A percentile compares a stretch with the other conserved stretches of the same genome.
These are phyloP conservation scores for Leptinotarsa lineolata DNA, from an alignment of 1,140 invertebrate genomes.

Conservation along the genomic window DNA sequence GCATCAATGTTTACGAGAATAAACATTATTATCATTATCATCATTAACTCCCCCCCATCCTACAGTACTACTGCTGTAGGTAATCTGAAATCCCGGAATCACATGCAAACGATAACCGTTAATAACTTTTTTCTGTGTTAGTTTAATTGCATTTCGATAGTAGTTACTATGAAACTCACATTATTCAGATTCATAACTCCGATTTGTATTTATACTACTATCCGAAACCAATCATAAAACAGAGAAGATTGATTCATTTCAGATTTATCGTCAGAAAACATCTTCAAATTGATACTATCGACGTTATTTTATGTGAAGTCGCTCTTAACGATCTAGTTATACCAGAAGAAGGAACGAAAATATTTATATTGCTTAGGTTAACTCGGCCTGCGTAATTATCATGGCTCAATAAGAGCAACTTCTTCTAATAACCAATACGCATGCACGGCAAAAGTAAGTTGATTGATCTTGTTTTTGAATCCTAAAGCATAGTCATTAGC, in stretches of 20 bases:
- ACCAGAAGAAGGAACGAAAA: not conserved
- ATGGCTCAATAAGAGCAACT: slow-evolving; percentile 2
- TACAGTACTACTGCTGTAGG: no score
- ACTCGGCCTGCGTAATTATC: slow-evolving; percentile 5
- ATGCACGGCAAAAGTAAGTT: not conserved
- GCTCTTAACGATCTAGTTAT: not conserved
- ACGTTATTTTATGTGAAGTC: slow-evolving; percentile 1
- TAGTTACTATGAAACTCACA: no score
- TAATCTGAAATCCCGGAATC: no score
- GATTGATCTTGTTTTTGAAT: slow-evolving; percentile 6
- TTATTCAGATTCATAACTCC: no score
- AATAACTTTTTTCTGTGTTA: no score
- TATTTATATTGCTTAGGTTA: not conserved
- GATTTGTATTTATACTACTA: no score
- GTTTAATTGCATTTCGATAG: no score
- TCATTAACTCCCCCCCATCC: no score
- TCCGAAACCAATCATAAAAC: no score
- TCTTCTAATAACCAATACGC: not conserved
- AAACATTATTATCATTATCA: no score
- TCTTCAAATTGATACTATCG: not conserved
- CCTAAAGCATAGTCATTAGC: not conserved
- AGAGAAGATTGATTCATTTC: not conserved
- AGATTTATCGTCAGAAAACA: not conserved
- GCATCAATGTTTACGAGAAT: no score
- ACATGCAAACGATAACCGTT: no score